Base-by-base conservation (phyloP, 2,888 invertebrate species). In the Zaprionus obscuricornis region DNA sequence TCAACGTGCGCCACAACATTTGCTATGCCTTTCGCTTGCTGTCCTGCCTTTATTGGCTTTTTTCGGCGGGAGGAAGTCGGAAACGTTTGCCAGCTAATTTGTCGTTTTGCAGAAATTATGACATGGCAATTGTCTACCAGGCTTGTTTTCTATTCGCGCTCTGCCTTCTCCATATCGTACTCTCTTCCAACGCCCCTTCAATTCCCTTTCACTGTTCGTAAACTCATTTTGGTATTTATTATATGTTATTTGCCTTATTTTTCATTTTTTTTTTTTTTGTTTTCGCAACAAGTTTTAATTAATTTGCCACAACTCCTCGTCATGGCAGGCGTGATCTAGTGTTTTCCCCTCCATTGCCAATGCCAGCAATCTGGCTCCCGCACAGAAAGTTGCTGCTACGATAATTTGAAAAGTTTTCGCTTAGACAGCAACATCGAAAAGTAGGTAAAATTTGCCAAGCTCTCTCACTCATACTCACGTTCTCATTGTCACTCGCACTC, bases 381-480 rank as follows among this genome's bases (percentile, higher is more conserved):
- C 60, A 66, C 39, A 67, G 62, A 73, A 76, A 76, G 77, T 82
- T 81, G 82, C 82, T 78, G 73, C 81, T 65, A 82, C 82, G 85
- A 81, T 81, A 81, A 81, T 81, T 81, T 81, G 81, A 81, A 81
- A 81, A 81, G 85, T 81, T 81, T 81, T 81, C 85, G 81, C 70
- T 82, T 82, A 81, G 81, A 82, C 82, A 78, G 75, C 74, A 45
- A 59, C 70, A 58, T 67, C 56, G 56, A 57, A 52, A 62, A 52
- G 29, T 55, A 57, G 29, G 29, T 27, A 29, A 54, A 17, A 18
- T n/a, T n/a, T 37, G 47, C 20, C 31, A 40, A 24, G 29, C 36
- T 43, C 36, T 20, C 34, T 16, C 47, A 22, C 13, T 17, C 58
- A 26, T n/a, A n/a, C n/a, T n/a, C n/a, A n/a, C n/a, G n/a, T n/a